These are phyloP conservation scores for Zygaena filipendulae DNA, from an alignment of 2,888 invertebrate species.

Conservation along the genomic window DNA sequence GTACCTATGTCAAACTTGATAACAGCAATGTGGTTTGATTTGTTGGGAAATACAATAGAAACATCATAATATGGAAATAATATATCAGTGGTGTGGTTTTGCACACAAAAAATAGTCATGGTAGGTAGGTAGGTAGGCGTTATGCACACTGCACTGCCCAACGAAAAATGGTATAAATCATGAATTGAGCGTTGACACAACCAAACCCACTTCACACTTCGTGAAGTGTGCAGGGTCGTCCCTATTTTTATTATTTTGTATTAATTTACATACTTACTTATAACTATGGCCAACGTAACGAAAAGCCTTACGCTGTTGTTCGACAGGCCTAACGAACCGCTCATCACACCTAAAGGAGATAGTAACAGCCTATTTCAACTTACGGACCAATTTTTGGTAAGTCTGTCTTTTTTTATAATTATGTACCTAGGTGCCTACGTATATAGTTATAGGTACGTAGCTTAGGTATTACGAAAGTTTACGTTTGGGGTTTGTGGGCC, in stretches of 20 bases:
- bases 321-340: slow-evolving; percentile 71
- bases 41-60: too few relatives aligned
- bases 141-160: slow-evolving; percentile 23
- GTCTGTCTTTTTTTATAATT: slow-evolving; percentile 24
- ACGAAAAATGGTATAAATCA: slow-evolving; percentile 21
- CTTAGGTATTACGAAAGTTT: too few relatives aligned
- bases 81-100: too few relatives aligned
- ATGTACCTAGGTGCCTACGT: too few relatives aligned
- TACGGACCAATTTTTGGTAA: slow-evolving; percentile 71
- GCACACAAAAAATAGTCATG: too few relatives aligned
- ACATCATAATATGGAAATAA: too few relatives aligned
- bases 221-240: slow-evolving; percentile 39
- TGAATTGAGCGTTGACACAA: slow-evolving; percentile 1
- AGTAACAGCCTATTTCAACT: slow-evolving; percentile 70
- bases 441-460: too few relatives aligned
- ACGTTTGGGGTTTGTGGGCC: too few relatives aligned
- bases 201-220: slow-evolving; percentile 44
- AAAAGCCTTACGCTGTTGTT: slow-evolving; percentile 53
- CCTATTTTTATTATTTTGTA: slow-evolving; percentile 11
- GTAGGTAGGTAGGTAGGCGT: too few relatives aligned
- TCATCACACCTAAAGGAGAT: slow-evolving; percentile 72
- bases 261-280: slow-evolving; percentile 13
- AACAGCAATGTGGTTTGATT: too few relatives aligned
- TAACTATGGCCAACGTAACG: slow-evolving; percentile 30
- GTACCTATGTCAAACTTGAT: too few relatives aligned